Percentiles rank a stretch among this genome's conserved stretches.
Evolutionary conservation across 2,113 vertebrate genomes (phyloP).

Genomic region (Clarias batrachus): DNA sequence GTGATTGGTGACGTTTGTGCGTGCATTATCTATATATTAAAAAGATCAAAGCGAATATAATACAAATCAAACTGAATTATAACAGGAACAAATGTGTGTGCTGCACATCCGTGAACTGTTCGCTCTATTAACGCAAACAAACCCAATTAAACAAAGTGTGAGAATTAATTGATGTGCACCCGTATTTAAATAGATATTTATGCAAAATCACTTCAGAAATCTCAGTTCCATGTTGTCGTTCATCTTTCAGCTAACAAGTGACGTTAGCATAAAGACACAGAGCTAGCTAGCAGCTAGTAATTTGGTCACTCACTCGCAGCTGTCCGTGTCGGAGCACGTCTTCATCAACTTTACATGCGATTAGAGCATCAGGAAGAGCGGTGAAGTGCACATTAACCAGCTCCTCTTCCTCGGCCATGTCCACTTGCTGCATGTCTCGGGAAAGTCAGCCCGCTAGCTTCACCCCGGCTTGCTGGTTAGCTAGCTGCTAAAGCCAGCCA

Average conservation of each 20-base stretch:
- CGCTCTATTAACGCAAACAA: neutral
- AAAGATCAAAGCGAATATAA: too few species aligned
- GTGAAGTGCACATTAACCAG: slow-evolving; percentile 83
- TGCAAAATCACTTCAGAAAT: neutral
- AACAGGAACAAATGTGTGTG: too few species aligned
- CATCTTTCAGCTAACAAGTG: neutral
- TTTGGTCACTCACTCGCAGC: slow-evolving; percentile 76
- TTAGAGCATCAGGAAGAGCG: slow-evolving; percentile 79
- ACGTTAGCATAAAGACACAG: neutral
- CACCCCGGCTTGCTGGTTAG: neutral
- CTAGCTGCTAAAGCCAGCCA: neutral
- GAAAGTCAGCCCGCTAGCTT: neutral
- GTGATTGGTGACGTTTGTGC: neutral
- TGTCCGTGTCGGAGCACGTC: slow-evolving; percentile 78
- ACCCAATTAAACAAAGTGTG: neutral
- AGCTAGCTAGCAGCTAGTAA: neutral
- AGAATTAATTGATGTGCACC: neutral
- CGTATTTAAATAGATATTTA: neutral
- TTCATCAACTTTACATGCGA: slow-evolving; percentile 84
- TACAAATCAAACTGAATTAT: neutral
- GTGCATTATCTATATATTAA: too few species aligned
- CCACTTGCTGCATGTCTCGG: slow-evolving; percentile 58
- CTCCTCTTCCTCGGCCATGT: slow-evolving; percentile 64
- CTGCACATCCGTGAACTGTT: neutral
- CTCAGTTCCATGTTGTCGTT: neutral